phyloP scores from a whole-genome alignment of 2,113 vertebrate genomes.

The Hippocampus barbouri region DNA sequence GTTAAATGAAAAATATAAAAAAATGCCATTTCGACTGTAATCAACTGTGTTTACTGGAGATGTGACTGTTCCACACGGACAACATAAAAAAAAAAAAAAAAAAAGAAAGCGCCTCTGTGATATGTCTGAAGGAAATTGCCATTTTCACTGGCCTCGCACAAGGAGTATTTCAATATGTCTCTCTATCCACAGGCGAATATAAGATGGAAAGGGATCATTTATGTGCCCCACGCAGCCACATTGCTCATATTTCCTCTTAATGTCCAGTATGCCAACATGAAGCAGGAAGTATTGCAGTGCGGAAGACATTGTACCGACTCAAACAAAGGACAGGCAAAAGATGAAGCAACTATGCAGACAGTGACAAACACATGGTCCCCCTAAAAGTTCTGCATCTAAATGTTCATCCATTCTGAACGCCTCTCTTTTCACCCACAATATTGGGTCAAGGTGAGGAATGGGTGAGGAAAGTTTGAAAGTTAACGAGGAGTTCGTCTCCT shows the following conservation, averaged over 20 bases:
- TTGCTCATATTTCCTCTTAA: constrained; percentile 3
- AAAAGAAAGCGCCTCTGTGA: neutral
- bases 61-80: constrained; percentile 19
- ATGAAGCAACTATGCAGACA: neutral
- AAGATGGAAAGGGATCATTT: constrained; percentile 36
- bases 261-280: neutral
- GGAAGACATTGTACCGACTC: neutral
- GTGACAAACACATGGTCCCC: constrained; percentile 18
- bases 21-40: constrained; percentile 10
- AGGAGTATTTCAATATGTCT: constrained; percentile 48
- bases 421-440: constrained; percentile 7
- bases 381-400: neutral
- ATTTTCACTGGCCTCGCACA: constrained; percentile 44
- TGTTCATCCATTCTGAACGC: neutral
- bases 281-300: neutral
- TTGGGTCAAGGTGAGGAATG: constrained; percentile 23
- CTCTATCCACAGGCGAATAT: constrained; percentile 34
- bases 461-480: constrained; percentile 41
- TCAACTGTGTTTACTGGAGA: constrained; percentile 20
- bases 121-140: constrained; percentile 50
- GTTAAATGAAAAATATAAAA: constrained; percentile 3
- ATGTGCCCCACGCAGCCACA: constrained; percentile 17
- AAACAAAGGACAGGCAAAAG: constrained; percentile 2
- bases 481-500: constrained; percentile 39
- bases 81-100: constrained; percentile 44